Percentiles rank a stretch among this genome's conserved stretches.
Evolutionary conservation across 2,113 vertebrate genomes (phyloP).

Genomic region (Lepus timidus): DNA sequence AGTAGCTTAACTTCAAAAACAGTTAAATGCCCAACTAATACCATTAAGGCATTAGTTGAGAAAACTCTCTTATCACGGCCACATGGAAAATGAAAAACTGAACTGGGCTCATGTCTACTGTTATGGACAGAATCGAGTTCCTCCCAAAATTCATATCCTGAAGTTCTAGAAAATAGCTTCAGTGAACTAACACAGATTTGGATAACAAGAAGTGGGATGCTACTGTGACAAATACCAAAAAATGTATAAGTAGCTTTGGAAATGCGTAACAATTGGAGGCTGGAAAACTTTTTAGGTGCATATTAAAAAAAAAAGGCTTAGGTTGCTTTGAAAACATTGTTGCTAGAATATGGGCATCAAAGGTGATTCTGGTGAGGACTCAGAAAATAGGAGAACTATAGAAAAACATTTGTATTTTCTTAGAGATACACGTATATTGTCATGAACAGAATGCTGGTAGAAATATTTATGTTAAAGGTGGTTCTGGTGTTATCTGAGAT

Average conservation of each 20-base stretch:
- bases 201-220: not conserved
- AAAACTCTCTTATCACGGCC: not conserved
- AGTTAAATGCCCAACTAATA: not conserved
- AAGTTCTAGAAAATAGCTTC: not conserved
- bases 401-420: not conserved
- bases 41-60: not conserved
- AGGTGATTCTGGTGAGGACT: not conserved
- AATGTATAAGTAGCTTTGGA: not conserved
- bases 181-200: not conserved
- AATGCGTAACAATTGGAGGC: not conserved
- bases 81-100: not conserved
- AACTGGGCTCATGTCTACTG: not conserved
- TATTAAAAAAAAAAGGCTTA: not conserved
- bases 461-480: not conserved
- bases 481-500: not conserved
- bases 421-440: not conserved
- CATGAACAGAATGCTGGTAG: not conserved
- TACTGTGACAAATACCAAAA: not conserved
- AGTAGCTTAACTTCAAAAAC: constrained; percentile 5
- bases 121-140: not conserved
- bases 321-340: not conserved
- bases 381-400: not conserved
- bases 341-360: not conserved
- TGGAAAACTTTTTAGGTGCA: not conserved
- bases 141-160: not conserved